Evolutionary conservation across 2,797 vertebrate species (phyloP).

Genomic region (Amphiprion clarkii): DNA sequence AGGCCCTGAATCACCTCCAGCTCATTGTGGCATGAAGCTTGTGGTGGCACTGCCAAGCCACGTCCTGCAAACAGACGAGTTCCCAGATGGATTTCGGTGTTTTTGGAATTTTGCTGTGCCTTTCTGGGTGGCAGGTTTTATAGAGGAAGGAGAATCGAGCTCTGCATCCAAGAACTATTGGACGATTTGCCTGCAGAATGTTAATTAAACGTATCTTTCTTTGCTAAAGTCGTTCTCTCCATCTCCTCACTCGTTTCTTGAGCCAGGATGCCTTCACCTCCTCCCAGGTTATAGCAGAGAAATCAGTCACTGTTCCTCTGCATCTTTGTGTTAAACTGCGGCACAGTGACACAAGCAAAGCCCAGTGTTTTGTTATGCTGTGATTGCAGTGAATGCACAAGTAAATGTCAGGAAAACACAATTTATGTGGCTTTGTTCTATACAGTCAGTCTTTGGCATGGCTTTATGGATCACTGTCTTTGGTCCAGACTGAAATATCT

Average conservation of each 20-base stretch:
- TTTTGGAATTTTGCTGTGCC: background rate
- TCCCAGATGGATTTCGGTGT: constrained; percentile 48
- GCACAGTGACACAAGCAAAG: constrained; percentile 45
- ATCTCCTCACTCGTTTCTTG: constrained; percentile 8
- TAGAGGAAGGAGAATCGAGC: constrained; percentile 13
- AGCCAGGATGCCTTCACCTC: constrained; percentile 25
- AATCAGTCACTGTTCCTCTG: constrained; percentile 67
- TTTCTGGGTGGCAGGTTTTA: constrained; percentile 35
- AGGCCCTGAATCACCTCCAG: constrained; percentile 71
- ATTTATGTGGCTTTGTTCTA: constrained; percentile 3
- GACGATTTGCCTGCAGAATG: constrained; percentile 5
- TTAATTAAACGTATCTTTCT: constrained; percentile 15
- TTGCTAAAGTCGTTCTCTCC: background rate
- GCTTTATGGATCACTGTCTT: constrained; percentile 3
- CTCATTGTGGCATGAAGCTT: constrained; percentile 45
- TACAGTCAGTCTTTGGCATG: background rate
- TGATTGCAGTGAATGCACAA: background rate
- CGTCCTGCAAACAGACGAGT: constrained; percentile 55
- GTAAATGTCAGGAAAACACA: background rate
- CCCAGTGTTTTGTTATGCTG: constrained; percentile 25
- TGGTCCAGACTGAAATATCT: background rate
- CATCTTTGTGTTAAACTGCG: constrained; percentile 48
- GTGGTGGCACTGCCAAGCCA: constrained; percentile 59
- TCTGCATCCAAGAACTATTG: constrained; percentile 5
- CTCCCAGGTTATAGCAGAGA: constrained; percentile 31